Evolutionary conservation across 2,888 invertebrate genomes (phyloP), one percentile per base, ranked within the genome.

Genomic region (Matsumyia berberina): DNA sequence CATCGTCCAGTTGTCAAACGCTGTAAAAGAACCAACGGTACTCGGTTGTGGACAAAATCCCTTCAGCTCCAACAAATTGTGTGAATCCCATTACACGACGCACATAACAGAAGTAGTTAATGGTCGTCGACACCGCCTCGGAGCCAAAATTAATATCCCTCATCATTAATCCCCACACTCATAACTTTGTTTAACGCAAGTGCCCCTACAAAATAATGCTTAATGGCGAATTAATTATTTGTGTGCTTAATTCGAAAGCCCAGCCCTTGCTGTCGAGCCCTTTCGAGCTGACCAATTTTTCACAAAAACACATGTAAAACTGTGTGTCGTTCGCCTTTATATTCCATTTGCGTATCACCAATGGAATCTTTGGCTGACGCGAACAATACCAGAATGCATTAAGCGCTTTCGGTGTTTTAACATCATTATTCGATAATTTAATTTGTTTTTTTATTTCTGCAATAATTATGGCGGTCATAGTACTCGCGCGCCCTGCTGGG

Each of bases 371-470:
- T 19, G 62, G 24, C 62, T 55, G 46, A 60, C 62, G 11, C 17
- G 29, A 60, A 67, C 53, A 67, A 73, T 62, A 49, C 46, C 64
- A 72, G 49, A 64, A 33, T 19, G 70, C 64, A 78, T 78, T 78
- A 64, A 70, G 42, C 46, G 72, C 72, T 72, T 62, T 55, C 15
- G 42, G 57, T 73, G 37, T 66, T 80, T 78, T 62, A 83, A 79
- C 79, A 74, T 83, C 73, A 83, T 78, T 78, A 73, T 73, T 69
- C 79, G 73, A 73, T 83, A 66, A 78, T 83, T 57, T 31, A 17
- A 57, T 69, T 60, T 17, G 1, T 31, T 15, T 53, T 39, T 44
- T 35, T 17, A 53, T 46, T 19, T 42, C 1, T 53, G 19, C 31
- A 66, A 72, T 58, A 53, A 64, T 73, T 73, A 67, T 60, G 74